Evolutionary conservation across 2,888 invertebrate species (phyloP), one percentile per base, ranked within the genome.

Genomic region (Perithous albicinctus): DNA sequence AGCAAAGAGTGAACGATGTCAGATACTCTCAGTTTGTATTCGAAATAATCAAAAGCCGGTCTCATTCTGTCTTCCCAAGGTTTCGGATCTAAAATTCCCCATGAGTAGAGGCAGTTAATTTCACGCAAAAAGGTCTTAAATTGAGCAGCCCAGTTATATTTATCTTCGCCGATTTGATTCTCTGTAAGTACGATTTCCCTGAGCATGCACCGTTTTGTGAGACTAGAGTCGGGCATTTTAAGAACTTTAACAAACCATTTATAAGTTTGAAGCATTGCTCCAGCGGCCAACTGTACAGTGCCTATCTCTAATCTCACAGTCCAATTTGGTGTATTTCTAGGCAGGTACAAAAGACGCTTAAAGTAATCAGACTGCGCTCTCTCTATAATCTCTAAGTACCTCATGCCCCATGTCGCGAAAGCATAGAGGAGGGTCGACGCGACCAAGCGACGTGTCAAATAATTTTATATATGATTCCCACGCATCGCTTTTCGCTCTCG

Each of bases 321-420:
- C 10, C 29, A 54, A 32, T 38, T 15, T 0, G 59, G 63, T 1
- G 72, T 73, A 18, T 32, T 54, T 29, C 15, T 54, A n/a, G 78
- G 73, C 7, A 78, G 46, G 8, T 18, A 38, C 6, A 78, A 23
- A 5, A 78, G 18, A 0, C 61, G 12, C n/a, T 72, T 78, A n/a
- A 43, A 78, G 29, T 72, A 70, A 10, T 43, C 29, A 0, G 35
- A 3, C 18, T 82, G 82, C 4, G 61, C 73, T 20, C 26, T 18
- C 43, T 83, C 83, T 0, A 83, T 20, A 7, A 35, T 32, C 1
- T 54, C 63, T 15, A 72, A n/a, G 23, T 83, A 80, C 7, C 63
- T 54, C 2, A 83, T 18, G 3, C 79, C 73, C 83, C 79, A 77
- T 2, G 73, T 48, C 1, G 75, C 73, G 3, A 66, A 54, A 7